Percentiles rank a stretch among this genome's conserved stretches.
phyloP scores from a whole-genome alignment of 2,888 invertebrate genomes.

The Pseudanteris insignis region DNA sequence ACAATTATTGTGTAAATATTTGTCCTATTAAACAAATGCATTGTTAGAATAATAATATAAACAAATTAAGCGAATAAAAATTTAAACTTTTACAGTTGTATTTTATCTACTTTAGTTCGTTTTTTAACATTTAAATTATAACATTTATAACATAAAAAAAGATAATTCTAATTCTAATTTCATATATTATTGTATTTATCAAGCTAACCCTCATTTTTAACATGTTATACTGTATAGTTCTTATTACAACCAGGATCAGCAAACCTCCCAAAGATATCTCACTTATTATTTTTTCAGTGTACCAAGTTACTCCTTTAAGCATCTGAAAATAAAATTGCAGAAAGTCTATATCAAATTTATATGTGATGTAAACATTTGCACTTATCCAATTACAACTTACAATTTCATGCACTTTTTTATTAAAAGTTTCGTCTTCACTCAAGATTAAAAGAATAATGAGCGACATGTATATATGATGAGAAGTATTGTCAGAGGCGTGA shows the following conservation, averaged over 20 bases:
- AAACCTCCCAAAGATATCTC: conserved; percentile 95
- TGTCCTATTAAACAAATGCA: too few species aligned
- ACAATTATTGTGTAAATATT: conserved; percentile 98
- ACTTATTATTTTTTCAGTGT: conserved; percentile 88
- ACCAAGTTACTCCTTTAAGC: conserved; percentile 90
- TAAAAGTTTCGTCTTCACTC: conserved; percentile 95
- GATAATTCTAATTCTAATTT: background rate
- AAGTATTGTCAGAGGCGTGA: conserved; percentile 88
- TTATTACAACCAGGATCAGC: conserved; percentile 90
- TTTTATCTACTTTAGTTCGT: too few species aligned
- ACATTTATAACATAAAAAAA: too few species aligned
- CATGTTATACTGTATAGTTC: conserved; percentile 98
- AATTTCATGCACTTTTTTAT: conserved; percentile 91
- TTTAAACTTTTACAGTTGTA: conserved; percentile 1
- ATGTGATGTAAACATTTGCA: too few species aligned
- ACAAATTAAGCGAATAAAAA: conserved; percentile 8
- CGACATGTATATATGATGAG: conserved; percentile 99
- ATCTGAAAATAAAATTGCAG: conserved; percentile 70
- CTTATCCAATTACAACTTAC: conserved; percentile 73
- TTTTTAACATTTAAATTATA: too few species aligned
- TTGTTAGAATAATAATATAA: background rate
- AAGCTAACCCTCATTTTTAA: conserved; percentile 81
- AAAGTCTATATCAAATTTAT: too few species aligned
- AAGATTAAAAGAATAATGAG: conserved; percentile 94
- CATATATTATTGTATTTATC: too few species aligned